Evolutionary conservation across 2,797 vertebrate genomes (phyloP), one percentile per base, ranked within the genome.

Genomic region (Smutsia gigantea): DNA sequence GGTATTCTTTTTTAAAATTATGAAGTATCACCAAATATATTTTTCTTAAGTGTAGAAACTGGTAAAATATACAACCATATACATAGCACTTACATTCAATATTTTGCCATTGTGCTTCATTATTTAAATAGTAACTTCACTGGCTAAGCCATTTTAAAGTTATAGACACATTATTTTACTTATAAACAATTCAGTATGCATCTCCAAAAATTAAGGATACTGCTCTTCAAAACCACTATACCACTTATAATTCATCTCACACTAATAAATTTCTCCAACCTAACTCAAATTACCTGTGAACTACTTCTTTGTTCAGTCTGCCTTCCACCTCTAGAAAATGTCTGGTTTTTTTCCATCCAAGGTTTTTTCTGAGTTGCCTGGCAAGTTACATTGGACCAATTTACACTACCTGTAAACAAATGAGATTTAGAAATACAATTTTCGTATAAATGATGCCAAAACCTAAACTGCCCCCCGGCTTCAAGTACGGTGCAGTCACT

Each of bases 331-430:
- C 99, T 99, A 97, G 99, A 98, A 98, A 99, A 99, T 0, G 98
- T 97, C 5, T 98, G 98, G 72, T 97, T 98, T 98, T 99, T 99
- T 97, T 99, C 99, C 71, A 98, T 98, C 99, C 99, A 99, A 64
- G 99, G 98, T 96, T 99, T 99, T 97, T 99, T 99, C 92, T 99
- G 99, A 74, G 99, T 98, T 94, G 98, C 99, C 97, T 99, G 99
- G 95, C 99, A 99, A 92, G 99, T 99, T 74, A 99, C 99, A 94
- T 98, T 99, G 75, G 99, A 98, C 99, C 99, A 99, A 87, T 98
- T 99, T 63, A 98, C 31, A 92, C 99, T 98, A 96, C 98, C 99
- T 99, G 90, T 86, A 95, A 97, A 53, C 95, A 95, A 46, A 93
- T 9, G 42, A 95, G 49, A 93, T 93, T 93, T 74, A 68, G 95